Conservation (phyloP, 2,113 vertebrate species). For the Upupa epops region DNA sequence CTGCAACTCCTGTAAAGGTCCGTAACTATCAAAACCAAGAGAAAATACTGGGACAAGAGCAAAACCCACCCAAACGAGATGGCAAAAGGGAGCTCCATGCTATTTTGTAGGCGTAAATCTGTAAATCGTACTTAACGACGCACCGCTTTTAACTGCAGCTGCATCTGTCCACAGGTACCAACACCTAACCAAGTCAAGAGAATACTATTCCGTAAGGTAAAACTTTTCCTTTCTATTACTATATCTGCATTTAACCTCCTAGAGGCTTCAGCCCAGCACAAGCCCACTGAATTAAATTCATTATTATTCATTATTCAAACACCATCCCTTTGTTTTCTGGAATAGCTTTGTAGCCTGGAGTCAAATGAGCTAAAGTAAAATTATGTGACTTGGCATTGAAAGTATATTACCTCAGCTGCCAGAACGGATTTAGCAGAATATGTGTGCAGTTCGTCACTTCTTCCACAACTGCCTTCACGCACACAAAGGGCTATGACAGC, state of each 20-base stretch:
- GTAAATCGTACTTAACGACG: background rate
- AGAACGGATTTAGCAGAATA: slow-evolving; percentile 82
- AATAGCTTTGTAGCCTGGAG: slow-evolving; percentile 82
- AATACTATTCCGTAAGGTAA: slow-evolving; percentile 25
- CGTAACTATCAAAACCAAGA: background rate
- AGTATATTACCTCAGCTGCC: slow-evolving; percentile 82
- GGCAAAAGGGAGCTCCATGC: background rate
- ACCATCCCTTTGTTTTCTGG: slow-evolving; percentile 80
- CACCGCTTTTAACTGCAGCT: background rate
- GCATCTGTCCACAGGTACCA: background rate
- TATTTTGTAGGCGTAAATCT: background rate
- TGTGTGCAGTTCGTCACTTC: slow-evolving; percentile 77
- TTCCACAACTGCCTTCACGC: slow-evolving; percentile 73
- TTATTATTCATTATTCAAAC: slow-evolving; percentile 81
- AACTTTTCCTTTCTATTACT: slow-evolving; percentile 67
- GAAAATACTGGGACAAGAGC: background rate
- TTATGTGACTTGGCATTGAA: slow-evolving; percentile 84
- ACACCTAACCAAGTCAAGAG: background rate
- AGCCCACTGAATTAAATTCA: slow-evolving; percentile 74
- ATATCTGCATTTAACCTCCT: slow-evolving; percentile 61
- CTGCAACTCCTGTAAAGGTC: background rate
- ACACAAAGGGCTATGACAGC: slow-evolving; percentile 74
- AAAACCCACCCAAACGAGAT: background rate
- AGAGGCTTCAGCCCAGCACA: slow-evolving; percentile 60
- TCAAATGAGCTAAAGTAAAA: slow-evolving; percentile 85